Conservation (phyloP, 2,888 invertebrate species). For the Hipparchia sbordonii region DNA sequence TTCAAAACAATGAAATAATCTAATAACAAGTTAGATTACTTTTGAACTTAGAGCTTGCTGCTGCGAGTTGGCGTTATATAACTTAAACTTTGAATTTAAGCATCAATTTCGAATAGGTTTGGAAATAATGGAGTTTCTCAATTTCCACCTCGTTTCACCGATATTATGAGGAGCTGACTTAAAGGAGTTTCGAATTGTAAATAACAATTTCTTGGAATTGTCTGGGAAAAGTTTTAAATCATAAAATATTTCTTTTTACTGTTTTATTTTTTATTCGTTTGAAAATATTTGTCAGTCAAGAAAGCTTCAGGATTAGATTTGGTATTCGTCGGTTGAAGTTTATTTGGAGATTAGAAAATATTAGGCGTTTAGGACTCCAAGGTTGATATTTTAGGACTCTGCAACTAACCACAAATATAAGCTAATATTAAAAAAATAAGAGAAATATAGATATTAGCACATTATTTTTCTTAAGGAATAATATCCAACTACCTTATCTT, state of each 20-base stretch:
- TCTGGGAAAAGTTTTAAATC: neutral
- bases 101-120: neutral
- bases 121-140: slow-evolving; percentile 2
- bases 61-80: neutral
- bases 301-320: neutral
- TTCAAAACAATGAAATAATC: slow-evolving; percentile 6
- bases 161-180: neutral
- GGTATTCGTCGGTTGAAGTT: no score
- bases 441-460: no score
- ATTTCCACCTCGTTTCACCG: neutral
- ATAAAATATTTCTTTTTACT: neutral
- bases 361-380: no score
- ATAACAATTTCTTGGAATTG: neutral
- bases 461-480: no score
- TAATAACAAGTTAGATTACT: slow-evolving; percentile 12
- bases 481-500: no score
- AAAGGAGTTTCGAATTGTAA: neutral
- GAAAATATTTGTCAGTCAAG: neutral
- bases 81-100: slow-evolving; percentile 5
- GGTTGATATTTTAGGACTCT: no score
- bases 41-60: neutral
- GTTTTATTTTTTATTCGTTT: neutral
- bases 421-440: no score
- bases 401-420: no score
- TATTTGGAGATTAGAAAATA: no score